phyloP scores from a whole-genome alignment of 2,888 invertebrate species.

The Gymnosoma rotundatum region DNA sequence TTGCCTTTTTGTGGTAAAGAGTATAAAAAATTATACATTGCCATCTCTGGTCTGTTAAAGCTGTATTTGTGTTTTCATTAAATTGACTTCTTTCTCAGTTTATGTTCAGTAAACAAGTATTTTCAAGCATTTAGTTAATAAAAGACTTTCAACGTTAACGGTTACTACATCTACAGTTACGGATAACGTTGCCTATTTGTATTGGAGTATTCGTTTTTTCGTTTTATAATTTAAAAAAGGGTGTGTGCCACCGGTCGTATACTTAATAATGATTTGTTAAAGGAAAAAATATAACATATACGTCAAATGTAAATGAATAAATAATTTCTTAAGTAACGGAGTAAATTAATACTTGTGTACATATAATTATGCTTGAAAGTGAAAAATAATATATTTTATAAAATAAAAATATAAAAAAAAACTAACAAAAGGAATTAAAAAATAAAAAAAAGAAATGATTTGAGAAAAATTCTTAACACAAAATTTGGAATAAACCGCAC shows the following conservation, averaged over 20 bases:
- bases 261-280: neutral
- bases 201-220: neutral
- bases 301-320: neutral
- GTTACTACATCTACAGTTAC: neutral
- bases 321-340: too few relatives aligned
- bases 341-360: too few relatives aligned
- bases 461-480: neutral
- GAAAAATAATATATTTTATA: neutral
- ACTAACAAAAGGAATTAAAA: neutral
- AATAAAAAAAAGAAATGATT: neutral
- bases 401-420: neutral
- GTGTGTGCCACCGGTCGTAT: constrained; percentile 10
- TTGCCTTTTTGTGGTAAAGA: too few relatives aligned
- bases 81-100: neutral
- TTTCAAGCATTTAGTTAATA: constrained; percentile 17
- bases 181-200: neutral
- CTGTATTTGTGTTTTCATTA: neutral
- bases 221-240: neutral
- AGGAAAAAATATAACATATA: constrained; percentile 33
- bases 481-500: neutral
- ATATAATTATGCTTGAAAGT: neutral
- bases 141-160: neutral
- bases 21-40: too few relatives aligned
- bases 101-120: neutral
- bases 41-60: neutral